Percentiles rank a stretch among this genome's conserved stretches.
phyloP scores from a whole-genome alignment of 2,113 vertebrate genomes.

The Tyto alba region DNA sequence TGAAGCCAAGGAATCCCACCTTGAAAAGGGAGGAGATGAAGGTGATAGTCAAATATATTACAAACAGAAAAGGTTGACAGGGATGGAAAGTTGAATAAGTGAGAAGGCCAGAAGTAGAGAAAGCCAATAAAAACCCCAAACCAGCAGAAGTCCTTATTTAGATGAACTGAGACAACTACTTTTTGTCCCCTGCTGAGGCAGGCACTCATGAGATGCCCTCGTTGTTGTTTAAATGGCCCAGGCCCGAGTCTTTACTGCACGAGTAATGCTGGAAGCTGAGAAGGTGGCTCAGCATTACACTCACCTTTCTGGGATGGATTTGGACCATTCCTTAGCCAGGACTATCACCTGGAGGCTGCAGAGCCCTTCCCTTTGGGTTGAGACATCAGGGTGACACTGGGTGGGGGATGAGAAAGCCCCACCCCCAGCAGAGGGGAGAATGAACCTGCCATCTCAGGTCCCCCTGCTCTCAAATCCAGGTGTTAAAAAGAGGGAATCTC shows the following conservation, averaged over 20 bases:
- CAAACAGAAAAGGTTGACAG: neutral
- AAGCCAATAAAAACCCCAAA: neutral
- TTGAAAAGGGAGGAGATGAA: neutral
- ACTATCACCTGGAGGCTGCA: fast-evolving
- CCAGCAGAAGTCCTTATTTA: neutral
- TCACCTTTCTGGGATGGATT: neutral
- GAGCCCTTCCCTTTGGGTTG: neutral
- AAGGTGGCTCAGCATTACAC: neutral
- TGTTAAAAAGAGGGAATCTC: neutral
- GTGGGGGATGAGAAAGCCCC: neutral
- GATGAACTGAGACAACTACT: neutral
- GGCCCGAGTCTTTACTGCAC: too few species aligned
- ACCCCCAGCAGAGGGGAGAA: neutral
- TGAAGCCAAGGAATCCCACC: neutral
- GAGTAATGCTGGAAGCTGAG: neutral
- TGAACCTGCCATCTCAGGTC: fast-evolving
- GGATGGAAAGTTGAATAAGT: neutral
- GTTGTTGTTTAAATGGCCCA: fast-evolving
- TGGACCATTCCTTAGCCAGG: neutral
- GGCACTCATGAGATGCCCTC: neutral
- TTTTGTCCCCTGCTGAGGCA: neutral
- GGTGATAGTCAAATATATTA: neutral
- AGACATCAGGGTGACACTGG: neutral
- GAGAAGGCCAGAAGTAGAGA: neutral
- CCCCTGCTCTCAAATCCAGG: neutral